Base-by-base conservation (phyloP, 35 echinoderm and acorn worm species). In the Hemicentrotus pulcherrimus region DNA sequence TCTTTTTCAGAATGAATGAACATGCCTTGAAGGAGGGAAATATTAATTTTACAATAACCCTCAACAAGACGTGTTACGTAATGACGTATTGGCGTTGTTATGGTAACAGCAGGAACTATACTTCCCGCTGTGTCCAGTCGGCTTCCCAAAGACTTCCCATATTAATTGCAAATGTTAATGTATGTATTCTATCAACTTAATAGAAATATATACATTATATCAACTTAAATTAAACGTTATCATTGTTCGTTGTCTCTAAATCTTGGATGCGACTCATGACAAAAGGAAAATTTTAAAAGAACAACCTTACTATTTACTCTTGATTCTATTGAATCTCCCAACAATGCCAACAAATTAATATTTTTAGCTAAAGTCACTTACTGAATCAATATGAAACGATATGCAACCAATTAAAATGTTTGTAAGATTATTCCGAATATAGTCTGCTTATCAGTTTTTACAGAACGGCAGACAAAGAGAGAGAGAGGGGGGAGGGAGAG, bases 51-150 rank as follows among this genome's bases (percentile, higher is more conserved):
- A n/a, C 65, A 78, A 28, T n/a, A 78, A 28, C 65, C 65, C 19
- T 28, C 65, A 78, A 28, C 65, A 30, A 78, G 65, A 78, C 65
- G 24, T 78, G 65, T 78, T 78, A 78, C 65, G 65, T 78, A 78
- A 78, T 78, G 65, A 78, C 65, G 65, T 78, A 78, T 78, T 28
- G 65, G 65, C 65, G 65, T 78, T 78, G 65, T 78, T 18, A 78
- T 78, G 65, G 65, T 28, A n/a, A 78, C 65, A 7, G 19, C 19
- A 78, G 65, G 65, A 78, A 78, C 65, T 78, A 78, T 78, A 78
- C 65, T 78, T 78, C 65, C 65, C 18, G 65, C 28, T 78, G 22
- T 22, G 65, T 28, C 19, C 65, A 78, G 19, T 22, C 65, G 7
- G 65, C 4, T 28, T 78, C 65, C 24, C 19, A 28, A 78, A 78